Evolutionary conservation across 1,140 invertebrate genomes (phyloP), one percentile per base, ranked within the genome.

Genomic region (Eurosta solidaginis): DNA sequence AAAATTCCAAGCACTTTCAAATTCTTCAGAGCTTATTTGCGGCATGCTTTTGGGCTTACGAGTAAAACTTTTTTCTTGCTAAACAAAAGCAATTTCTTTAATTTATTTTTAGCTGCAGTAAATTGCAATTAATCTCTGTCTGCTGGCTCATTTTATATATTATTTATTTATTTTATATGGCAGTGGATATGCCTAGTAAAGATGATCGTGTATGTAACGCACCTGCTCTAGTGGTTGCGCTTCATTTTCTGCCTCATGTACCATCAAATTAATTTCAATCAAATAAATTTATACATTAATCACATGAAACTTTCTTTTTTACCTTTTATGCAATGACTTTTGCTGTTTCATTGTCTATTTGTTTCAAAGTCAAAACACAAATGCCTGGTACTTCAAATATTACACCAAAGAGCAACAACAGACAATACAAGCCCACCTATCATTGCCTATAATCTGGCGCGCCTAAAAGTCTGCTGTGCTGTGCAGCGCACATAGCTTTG

Each of bases 281-380:
- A 68, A 68, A 68, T 68, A 68, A 68, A 68, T 68, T 33, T 68
- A 40, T n/a, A 42, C 59, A 68, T 68, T 68, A 42, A 68, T 68
- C 59, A 68, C 36, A 68, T 68, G 59, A 68, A 68, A 68, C 59
- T 68, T 68, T n/a, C n/a, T n/a, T n/a, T n/a, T n/a, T 68, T 68
- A 33, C 59, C 40, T 40, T 36, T 20, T 20, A 40, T 9, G 33
- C 59, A 20, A 68, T 40, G 59, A 68, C 59, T 68, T 68, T 68
- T 22, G 12, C 33, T 68, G 59, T 68, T 68, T 47, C 12, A 9
- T 47, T 47, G 3, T 47, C n/a, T 47, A 4, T 14, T 68, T 9
- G n/a, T 40, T 59, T 68, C 40, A 33, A 68, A 40, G 33, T 68
- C 59, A n/a, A 40, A 36, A 33, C 6, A 40, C 59, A 68, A 68